Percentiles rank a stretch among this genome's conserved stretches.
Conservation (phyloP, 2,797 vertebrate species). For the Tenualosa ilisha region DNA sequence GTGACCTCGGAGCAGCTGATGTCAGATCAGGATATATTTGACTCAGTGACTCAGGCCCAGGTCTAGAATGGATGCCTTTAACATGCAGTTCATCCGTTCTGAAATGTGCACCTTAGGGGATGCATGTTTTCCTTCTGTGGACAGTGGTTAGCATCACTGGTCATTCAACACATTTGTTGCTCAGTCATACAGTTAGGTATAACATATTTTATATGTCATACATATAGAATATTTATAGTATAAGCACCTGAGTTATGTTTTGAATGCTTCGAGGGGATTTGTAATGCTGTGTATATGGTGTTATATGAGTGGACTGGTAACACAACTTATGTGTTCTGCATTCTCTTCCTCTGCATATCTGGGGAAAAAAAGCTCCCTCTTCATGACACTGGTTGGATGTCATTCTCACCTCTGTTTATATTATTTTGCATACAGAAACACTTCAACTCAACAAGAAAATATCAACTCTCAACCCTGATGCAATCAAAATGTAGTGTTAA, state of each 20-base stretch:
- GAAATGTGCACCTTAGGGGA: neutral
- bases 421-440: neutral
- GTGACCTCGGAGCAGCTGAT: neutral
- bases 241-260: no score
- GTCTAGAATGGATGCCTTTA: neutral
- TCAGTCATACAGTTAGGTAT: neutral
- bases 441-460: neutral
- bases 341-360: no score
- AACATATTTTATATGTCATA: neutral
- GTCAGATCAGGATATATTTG: slow-evolving; percentile 23
- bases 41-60: slow-evolving; percentile 7
- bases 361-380: neutral
- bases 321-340: no score
- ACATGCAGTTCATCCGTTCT: neutral
- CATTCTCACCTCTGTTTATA: neutral
- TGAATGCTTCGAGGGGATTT: neutral
- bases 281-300: neutral
- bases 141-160: neutral
- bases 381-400: no score
- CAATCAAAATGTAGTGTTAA: neutral
- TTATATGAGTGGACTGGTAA: neutral
- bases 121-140: neutral
- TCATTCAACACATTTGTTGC: neutral
- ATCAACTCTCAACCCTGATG: neutral
- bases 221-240: neutral